A percentile compares a stretch with the other conserved stretches of the same genome.
These are phyloP conservation scores for Parapsyche elsis DNA, from an alignment of 1,140 invertebrate genomes.

Conservation along the genomic window DNA sequence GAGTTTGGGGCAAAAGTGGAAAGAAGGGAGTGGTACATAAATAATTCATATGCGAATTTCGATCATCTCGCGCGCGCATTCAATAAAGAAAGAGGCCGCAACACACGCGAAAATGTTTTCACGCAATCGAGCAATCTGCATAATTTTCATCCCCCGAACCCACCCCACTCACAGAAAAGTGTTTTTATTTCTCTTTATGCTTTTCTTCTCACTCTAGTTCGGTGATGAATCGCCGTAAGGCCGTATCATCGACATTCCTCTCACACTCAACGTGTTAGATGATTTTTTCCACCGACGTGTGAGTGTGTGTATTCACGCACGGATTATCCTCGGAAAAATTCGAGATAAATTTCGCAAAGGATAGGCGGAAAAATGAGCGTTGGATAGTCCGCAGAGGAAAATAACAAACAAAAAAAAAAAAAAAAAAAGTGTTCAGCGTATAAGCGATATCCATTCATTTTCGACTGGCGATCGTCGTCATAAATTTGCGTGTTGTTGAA, in stretches of 20 bases:
- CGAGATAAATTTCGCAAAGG: background rate
- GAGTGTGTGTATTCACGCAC: background rate
- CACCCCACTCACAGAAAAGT: background rate
- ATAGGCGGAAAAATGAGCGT: background rate
- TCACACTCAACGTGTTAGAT: background rate
- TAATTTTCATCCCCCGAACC: slow-evolving; percentile 43
- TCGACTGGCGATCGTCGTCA: no score
- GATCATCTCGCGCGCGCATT: slow-evolving; percentile 43
- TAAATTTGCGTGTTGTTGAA: no score
- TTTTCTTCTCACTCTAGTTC: background rate
- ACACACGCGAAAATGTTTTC: slow-evolving; percentile 50
- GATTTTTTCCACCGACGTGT: background rate
- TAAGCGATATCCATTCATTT: no score
- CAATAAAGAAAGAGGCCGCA: slow-evolving; percentile 36
- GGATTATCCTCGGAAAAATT: slow-evolving; percentile 1
- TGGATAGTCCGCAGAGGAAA: background rate
- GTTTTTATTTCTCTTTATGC: background rate
- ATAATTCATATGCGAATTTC: slow-evolving; percentile 52
- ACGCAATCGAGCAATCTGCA: slow-evolving; percentile 55
- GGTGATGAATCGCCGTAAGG: slow-evolving; percentile 2
- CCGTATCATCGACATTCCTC: slow-evolving; percentile 6
- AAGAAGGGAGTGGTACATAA: no score
- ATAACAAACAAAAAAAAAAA: no score
- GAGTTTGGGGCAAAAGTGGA: background rate
- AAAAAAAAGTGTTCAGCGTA: no score